Evolutionary conservation across 1,140 invertebrate genomes (phyloP).

Genomic region (Gonioctena quinquepunctata): DNA sequence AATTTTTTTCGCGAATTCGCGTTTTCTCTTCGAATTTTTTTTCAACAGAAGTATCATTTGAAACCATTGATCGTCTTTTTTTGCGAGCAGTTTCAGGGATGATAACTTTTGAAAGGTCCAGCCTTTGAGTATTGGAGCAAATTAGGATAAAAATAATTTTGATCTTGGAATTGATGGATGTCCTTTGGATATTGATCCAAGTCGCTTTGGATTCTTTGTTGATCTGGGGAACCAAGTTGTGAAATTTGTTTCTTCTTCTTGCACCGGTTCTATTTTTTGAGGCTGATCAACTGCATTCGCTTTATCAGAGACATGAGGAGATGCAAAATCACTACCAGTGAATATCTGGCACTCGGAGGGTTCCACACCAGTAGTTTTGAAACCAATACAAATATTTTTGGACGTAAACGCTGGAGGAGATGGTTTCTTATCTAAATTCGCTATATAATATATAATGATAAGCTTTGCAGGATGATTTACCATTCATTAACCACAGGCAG

Average conservation of each 20-base stretch:
- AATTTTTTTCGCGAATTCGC: not conserved
- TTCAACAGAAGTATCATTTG: not conserved
- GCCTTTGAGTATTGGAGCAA: not conserved
- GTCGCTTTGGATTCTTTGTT: not conserved
- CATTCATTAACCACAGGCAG: constrained; percentile 48
- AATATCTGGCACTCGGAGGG: constrained; percentile 26
- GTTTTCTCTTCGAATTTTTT: not conserved
- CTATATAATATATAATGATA: constrained; percentile 49
- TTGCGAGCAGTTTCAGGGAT: not conserved
- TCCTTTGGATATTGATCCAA: not conserved
- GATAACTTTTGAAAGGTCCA: not conserved
- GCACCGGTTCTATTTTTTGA: not conserved
- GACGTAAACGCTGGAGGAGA: constrained; percentile 33
- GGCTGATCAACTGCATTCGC: not conserved
- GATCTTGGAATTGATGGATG: constrained; percentile 9
- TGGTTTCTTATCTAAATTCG: constrained; percentile 26
- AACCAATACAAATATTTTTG: constrained; percentile 34
- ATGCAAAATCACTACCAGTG: constrained; percentile 12
- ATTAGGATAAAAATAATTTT: constrained; percentile 16
- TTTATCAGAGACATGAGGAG: constrained; percentile 11
- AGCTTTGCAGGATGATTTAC: constrained; percentile 41
- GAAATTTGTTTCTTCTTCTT: not conserved
- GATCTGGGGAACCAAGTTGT: not conserved
- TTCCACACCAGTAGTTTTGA: constrained; percentile 27
- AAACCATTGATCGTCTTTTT: not conserved